Evolutionary conservation across 2,888 invertebrate species (phyloP), one percentile per base, ranked within the genome.

Genomic region (Drosophila cracens): DNA sequence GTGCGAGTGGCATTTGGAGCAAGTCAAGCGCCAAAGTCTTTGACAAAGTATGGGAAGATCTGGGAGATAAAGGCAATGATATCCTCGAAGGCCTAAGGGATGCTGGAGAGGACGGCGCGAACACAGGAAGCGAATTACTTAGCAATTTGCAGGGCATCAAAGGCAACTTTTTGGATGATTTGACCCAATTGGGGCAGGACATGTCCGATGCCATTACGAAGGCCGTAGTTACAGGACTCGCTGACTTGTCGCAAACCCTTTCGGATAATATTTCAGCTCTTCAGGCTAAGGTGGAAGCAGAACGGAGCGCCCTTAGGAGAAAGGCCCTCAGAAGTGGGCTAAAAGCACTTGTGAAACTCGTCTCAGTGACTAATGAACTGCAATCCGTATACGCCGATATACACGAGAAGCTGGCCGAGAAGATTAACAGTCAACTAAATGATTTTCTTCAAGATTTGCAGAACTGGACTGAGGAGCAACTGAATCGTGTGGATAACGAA

Each of bases 21-120:
- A 34, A 25, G 70, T 49, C n/a, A 40, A 68, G 58, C 8, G 25
- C 21, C 2, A 27, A 4, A 1, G 25, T 68, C 4, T 71, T 70
- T 36, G 29, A 40, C n/a, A 29, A 18, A 11, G 49, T 59, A 4
- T 68, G 34, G 34, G 25, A 5, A 2, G 49, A 68, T 43, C n/a
- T 68, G 25, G n/a, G 21, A 16, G 71, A 68, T 25, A 60, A 34
- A 2, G 71, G 59, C 25, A 58, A 34, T 2, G 51, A 16, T 7
- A 70, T 68, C 49, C 4, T 68, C 34, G 71, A 43, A 0, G 68
- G 49, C 5, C 40, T 70, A 1, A 29, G 68, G 8, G 25, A 11
- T 29, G 33, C 71, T 0, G 49, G 49, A 5, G 5, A 40, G n/a
- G 71, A 68, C 6, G 68, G 68, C 8, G 48, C 68, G 1, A 21